Evolutionary conservation across 2,113 vertebrate species (phyloP).

Genomic region (Ammodytes marinus): DNA sequence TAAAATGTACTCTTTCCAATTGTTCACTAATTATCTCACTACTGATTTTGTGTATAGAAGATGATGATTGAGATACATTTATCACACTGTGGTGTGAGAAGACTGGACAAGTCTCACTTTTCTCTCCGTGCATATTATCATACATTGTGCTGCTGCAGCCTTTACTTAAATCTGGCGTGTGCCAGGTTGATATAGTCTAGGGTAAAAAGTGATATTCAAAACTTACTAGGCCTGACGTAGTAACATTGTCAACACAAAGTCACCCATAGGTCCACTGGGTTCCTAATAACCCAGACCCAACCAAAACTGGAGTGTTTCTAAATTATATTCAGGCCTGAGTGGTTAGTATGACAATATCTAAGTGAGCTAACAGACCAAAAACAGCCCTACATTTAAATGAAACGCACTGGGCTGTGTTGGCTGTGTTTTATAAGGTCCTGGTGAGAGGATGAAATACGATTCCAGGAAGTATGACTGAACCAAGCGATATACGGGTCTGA

Average conservation of each 20-base stretch:
- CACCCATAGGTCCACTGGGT: neutral
- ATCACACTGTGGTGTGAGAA: neutral
- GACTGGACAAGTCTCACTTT: neutral
- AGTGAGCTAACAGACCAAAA: neutral
- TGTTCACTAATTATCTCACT: neutral
- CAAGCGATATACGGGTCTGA: neutral
- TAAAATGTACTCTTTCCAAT: neutral
- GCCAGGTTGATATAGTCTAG: neutral
- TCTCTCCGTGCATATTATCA: neutral
- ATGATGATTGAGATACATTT: neutral
- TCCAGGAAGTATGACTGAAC: neutral
- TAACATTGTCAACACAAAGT: neutral
- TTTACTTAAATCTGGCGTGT: neutral
- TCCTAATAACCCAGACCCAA: neutral
- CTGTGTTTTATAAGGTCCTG: neutral
- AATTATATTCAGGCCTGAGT: neutral
- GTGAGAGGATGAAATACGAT: neutral
- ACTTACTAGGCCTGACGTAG: neutral
- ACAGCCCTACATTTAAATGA: neutral
- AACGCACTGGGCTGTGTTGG: neutral
- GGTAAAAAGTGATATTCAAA: no score
- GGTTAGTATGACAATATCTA: neutral
- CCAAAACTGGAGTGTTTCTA: neutral
- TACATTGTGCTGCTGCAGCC: neutral
- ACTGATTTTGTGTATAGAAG: neutral